phyloP scores from a whole-genome alignment of 2,113 vertebrate genomes.

The Xenus cinereus region DNA sequence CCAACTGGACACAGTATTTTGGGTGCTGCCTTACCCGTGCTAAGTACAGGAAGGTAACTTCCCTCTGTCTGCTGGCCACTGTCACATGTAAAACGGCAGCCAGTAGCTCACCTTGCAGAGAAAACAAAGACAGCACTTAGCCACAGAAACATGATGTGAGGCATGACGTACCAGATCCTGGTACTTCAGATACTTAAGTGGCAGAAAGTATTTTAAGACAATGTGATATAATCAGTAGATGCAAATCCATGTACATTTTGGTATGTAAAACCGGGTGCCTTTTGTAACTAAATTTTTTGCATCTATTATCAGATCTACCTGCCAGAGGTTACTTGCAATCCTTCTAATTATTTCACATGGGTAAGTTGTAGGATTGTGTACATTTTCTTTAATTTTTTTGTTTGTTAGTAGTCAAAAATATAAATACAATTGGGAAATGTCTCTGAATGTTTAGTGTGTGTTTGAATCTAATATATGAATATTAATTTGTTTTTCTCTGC shows the following conservation, averaged over 20 bases:
- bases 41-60: not conserved
- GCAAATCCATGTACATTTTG: not conserved
- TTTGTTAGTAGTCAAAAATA: not conserved
- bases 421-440: not conserved
- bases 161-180: not conserved
- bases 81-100: not conserved
- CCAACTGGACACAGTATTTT: not conserved
- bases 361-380: not conserved
- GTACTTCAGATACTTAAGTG: not conserved
- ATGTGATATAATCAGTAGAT: not conserved
- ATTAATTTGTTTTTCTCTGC: not conserved
- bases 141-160: not conserved
- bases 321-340: not conserved
- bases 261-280: not conserved
- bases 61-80: not conserved
- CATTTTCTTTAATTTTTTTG: not conserved
- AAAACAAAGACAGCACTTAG: not conserved
- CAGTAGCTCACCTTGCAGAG: not conserved
- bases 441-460: not conserved
- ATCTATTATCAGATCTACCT: not conserved
- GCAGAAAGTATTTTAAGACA: not conserved
- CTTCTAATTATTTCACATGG: not conserved
- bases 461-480: not conserved
- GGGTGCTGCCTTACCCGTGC: rapidly evolving
- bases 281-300: not conserved